A percentile compares a stretch with the other conserved stretches of the same genome.
phyloP scores from a whole-genome alignment of 2,113 vertebrate species.

The Calyptommatus sinebrachiatus region DNA sequence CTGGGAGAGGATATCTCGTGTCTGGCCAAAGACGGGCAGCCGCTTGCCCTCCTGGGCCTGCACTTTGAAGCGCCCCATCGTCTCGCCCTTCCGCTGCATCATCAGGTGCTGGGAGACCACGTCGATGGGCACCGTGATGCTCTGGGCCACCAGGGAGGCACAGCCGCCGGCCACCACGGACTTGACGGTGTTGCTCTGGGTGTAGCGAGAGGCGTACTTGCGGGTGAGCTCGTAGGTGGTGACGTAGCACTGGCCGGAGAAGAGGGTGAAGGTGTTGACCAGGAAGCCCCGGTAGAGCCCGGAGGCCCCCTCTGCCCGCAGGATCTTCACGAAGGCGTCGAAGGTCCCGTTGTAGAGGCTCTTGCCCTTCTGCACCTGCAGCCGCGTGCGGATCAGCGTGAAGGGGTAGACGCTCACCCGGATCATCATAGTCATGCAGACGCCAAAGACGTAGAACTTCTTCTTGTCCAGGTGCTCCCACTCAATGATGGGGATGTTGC shows the following conservation, averaged over 20 bases:
- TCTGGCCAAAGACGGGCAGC: slow-evolving; percentile 82
- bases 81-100: slow-evolving; percentile 89
- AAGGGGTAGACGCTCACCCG: slow-evolving; percentile 91
- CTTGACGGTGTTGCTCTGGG: slow-evolving; percentile 87
- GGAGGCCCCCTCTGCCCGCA: slow-evolving; percentile 77
- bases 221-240: slow-evolving; percentile 94
- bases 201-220: slow-evolving; percentile 83
- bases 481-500: slow-evolving; percentile 94
- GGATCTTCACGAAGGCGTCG: slow-evolving; percentile 91
- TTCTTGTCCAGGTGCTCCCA: slow-evolving; percentile 98
- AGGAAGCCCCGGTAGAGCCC: slow-evolving; percentile 94
- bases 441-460: slow-evolving; percentile 92
- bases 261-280: slow-evolving; percentile 91
- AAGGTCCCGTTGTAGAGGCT: slow-evolving; percentile 89
- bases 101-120: slow-evolving; percentile 95
- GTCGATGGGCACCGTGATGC: slow-evolving; percentile 95
- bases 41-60: slow-evolving; percentile 60
- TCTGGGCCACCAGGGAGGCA: slow-evolving; percentile 93
- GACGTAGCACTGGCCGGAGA: slow-evolving; percentile 93
- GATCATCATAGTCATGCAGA: slow-evolving; percentile 94
- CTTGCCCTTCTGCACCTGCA: slow-evolving; percentile 94
- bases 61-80: slow-evolving; percentile 84
- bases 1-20: slow-evolving; percentile 86
- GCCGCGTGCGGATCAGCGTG: slow-evolving; percentile 88
- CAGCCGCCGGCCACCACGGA: slow-evolving; percentile 90